Evolutionary conservation across 2,113 vertebrate genomes (phyloP), one percentile per base, ranked within the genome.

Genomic region (Petroica traversi): DNA sequence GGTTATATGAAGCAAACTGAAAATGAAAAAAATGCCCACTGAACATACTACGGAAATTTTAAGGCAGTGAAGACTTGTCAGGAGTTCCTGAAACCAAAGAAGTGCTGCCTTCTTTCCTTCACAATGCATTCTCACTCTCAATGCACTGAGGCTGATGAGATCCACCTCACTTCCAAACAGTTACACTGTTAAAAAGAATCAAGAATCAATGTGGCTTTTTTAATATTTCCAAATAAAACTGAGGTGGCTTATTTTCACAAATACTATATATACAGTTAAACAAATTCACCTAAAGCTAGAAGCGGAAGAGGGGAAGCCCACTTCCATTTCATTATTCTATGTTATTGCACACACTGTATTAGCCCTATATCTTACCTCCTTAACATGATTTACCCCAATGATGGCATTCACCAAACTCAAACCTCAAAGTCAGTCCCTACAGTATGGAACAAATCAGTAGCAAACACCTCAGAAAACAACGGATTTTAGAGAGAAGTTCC

Each of bases 91-190:
- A 84, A 86, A 55, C 33, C 20, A 59, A 61, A 14, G 4, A 46
- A 64, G 4, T 7, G 10, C 40, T 61, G 91, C 36, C 31, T 74
- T 86, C 51, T 55, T 77, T 81, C 28, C 31, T 88, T 55, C 22
- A 71, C 38, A 59, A 48, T 4, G 29, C 5, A 46, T 9, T 62
- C 26, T 54, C 46, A 54, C 12, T 29, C n/a, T n/a, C n/a, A n/a
- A n/a, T n/a, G n/a, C n/a, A n/a, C n/a, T n/a, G n/a, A 62, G 14
- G 26, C 0, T 58, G 26, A 81, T 46, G 63, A 92, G 36, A 45
- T 59, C 11, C 23, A 69, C 5, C 7, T 3, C 12, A 24, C 3
- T 3, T 4, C 8, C 7, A 29, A 76, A 66, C 0, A 78, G 10
- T 31, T 63, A 19, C 0, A 3, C 41, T 81, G 63, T 19, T 45